These are phyloP conservation scores for Hiodon tergisus DNA, from an alignment of 2,113 vertebrate genomes.

Conservation along the genomic window DNA sequence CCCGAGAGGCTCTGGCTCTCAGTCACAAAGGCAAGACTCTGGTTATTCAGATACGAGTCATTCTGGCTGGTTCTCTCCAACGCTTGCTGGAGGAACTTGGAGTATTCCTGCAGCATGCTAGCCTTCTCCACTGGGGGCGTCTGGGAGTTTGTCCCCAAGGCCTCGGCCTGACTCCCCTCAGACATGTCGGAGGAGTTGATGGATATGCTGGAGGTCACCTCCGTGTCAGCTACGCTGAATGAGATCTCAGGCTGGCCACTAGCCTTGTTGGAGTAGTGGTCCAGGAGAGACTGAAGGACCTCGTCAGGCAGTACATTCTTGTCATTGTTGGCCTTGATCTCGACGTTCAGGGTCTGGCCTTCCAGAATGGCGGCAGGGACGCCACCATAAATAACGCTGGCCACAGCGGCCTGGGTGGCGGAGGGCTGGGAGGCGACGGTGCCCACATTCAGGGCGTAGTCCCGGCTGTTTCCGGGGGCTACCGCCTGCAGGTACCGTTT, in stretches of 20 bases:
- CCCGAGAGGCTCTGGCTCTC: conserved; percentile 60
- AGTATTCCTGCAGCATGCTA: conserved; percentile 96
- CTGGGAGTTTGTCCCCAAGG: conserved; percentile 72
- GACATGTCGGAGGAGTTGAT: conserved; percentile 90
- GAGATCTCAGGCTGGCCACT: conserved; percentile 93
- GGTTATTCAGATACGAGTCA: conserved; percentile 95
- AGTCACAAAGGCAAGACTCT: conserved; percentile 90
- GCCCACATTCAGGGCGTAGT: conserved; percentile 82
- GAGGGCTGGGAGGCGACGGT: conserved; percentile 85
- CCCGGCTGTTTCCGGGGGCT: conserved; percentile 71
- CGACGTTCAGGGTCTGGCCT: conserved; percentile 76
- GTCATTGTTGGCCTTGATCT: conserved; percentile 86
- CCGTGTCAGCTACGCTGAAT: conserved; percentile 88
- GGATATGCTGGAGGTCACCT: conserved; percentile 96
- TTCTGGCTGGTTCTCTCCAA: conserved; percentile 99
- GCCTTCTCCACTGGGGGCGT: conserved; percentile 87
- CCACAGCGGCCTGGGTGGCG: conserved; percentile 81
- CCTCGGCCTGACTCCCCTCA: conserved; percentile 76
- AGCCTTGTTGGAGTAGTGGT: conserved; percentile 94
- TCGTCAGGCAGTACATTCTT: conserved; percentile 94
- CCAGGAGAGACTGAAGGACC: conserved; percentile 91
- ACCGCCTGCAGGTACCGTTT: conserved; percentile 91
- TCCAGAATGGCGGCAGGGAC: conserved; percentile 83
- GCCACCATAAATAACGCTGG: conserved; percentile 84
- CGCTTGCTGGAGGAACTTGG: conserved; percentile 96